Base-by-base conservation (phyloP, 2,113 vertebrate genomes). In the Regulus satrapa region DNA sequence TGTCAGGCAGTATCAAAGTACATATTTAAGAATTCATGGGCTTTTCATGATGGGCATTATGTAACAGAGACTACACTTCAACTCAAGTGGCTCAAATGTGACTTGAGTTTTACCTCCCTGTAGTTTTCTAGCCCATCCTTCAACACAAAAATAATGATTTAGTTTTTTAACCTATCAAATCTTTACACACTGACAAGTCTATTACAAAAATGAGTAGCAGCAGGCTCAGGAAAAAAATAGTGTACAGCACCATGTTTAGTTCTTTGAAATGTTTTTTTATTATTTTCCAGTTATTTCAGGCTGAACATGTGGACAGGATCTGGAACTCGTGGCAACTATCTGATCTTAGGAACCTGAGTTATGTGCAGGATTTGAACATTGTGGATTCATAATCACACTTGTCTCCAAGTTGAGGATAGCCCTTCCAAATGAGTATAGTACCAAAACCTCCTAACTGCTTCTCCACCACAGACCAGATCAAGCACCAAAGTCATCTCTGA, bases 11-110 rank as follows among this genome's bases (percentile, higher is more conserved):
- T 79, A 95, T 89, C 81, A 76, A 89, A 94, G 80, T 64, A 87
- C 62, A 21, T 46, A 45, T 51, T 94, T 92, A 95, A 91, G 89
- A 95, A 97, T 91, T 95, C 54, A 93, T 94, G 81, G 69, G 85
- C 45, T 92, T 91, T 72, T 91, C 84, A 85, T 94, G 93, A 89
- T 69, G 4, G 2, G 45, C 28, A 49, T 97, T 95, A 95, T 10
- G 14, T 78, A 95, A 94, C 71, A 67, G 52, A 78, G 75, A 55
- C 45, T 66, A 62, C 19, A 56, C 84, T 95, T 95, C 64, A 95
- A 34, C 41, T 64, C n/a, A n/a, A 54, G 62, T 66, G 54, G 29
- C 52, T 76, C 10, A 3, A 92, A 86, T 36, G 18, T 21, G 40
- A 91, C 76, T 49, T 31, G 32, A 68, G 58, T 75, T 85, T 56